These are phyloP conservation scores for Semotilus atromaculatus DNA, from an alignment of 2,797 vertebrate genomes.

Conservation along the genomic window DNA sequence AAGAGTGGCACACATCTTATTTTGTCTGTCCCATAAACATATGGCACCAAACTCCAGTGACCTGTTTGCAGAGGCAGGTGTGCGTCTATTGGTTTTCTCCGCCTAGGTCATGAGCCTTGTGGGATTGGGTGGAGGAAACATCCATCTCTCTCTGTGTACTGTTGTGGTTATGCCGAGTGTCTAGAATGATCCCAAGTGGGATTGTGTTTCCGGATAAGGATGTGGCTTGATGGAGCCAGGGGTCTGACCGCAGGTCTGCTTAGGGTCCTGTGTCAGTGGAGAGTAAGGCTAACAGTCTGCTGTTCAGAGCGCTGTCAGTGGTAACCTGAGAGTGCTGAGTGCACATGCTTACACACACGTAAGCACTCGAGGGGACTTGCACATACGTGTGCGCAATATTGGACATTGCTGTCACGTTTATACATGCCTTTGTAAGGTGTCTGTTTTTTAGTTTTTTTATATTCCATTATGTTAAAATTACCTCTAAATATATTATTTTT, in stretches of 20 bases:
- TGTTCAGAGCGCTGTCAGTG: neutral
- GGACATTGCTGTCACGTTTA: neutral
- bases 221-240: constrained; percentile 72
- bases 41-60: neutral
- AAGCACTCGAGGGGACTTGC: neutral
- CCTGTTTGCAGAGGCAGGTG: constrained; percentile 12
- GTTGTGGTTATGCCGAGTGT: constrained; percentile 79
- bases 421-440: neutral
- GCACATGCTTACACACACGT: constrained; percentile 14
- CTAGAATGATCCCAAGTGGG: constrained; percentile 71
- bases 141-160: constrained; percentile 62
- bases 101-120: constrained; percentile 55
- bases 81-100: constrained; percentile 49
- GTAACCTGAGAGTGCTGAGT: constrained; percentile 20
- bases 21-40: neutral
- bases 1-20: neutral
- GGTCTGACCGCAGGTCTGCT: constrained; percentile 43
- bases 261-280: constrained; percentile 17
- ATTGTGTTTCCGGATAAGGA: constrained; percentile 75
- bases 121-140: constrained; percentile 66
- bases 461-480: neutral
- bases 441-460: neutral
- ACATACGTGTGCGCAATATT: neutral
- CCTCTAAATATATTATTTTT: neutral
- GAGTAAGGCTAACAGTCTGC: constrained; percentile 1